Percentiles rank a stretch among this genome's conserved stretches.
phyloP scores from a whole-genome alignment of 53 echinoderm and acorn worm genomes.

The Patiria pectinifera region DNA sequence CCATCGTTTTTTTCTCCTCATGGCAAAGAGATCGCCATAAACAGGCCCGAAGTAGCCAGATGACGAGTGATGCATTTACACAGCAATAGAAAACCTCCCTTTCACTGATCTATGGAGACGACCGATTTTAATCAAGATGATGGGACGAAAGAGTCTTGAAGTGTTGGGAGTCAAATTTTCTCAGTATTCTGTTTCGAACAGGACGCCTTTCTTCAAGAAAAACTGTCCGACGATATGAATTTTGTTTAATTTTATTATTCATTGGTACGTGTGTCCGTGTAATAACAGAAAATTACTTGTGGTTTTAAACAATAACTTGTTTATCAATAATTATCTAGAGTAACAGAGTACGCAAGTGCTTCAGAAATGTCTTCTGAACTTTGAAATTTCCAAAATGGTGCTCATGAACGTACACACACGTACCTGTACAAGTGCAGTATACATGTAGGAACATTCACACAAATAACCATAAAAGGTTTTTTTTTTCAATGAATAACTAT shows the following conservation, averaged over 20 bases:
- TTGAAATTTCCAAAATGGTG: no score
- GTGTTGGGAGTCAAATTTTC: neutral
- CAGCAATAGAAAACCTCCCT: neutral
- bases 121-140: slow-evolving; percentile 14
- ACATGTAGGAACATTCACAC: no score
- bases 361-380: no score
- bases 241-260: neutral
- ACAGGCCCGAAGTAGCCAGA: neutral
- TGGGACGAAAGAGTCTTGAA: neutral
- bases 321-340: no score
- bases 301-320: no score
- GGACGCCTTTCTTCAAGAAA: neutral
- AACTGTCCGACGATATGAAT: neutral
- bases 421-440: no score
- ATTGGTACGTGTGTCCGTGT: no score
- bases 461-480: no score
- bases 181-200: neutral
- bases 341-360: no score
- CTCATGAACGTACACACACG: no score
- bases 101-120: slow-evolving; percentile 23
- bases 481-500: no score
- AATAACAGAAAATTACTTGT: no score
- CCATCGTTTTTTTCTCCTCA: neutral
- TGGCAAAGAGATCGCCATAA: neutral
- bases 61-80: slow-evolving; percentile 49